Percentiles rank a stretch among this genome's conserved stretches.
Evolutionary conservation across 2,888 invertebrate genomes (phyloP).

Genomic region (Melitaea athalia): DNA sequence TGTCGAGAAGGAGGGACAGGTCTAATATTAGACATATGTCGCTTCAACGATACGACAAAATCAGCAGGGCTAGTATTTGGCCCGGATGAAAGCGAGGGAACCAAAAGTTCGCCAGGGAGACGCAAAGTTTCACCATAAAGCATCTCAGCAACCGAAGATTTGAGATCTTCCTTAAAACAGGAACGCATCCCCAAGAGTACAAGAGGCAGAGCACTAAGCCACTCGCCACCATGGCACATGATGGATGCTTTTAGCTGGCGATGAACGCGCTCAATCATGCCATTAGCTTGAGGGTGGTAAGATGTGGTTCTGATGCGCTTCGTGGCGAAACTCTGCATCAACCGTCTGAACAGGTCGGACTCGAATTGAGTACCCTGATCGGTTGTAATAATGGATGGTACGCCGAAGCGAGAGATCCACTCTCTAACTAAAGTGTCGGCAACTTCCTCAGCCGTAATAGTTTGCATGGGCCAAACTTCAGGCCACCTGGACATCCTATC

Average conservation of each 20-base stretch:
- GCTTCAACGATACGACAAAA: neutral
- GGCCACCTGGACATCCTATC: conserved; percentile 9
- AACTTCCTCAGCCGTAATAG: conserved; percentile 38
- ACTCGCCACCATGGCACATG: conserved; percentile 44
- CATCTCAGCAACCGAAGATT: conserved; percentile 29
- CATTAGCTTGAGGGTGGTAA: conserved; percentile 50
- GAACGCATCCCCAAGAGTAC: conserved; percentile 35
- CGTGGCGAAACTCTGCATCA: conserved; percentile 40
- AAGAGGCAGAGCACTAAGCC: conserved; percentile 28
- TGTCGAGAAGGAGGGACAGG: conserved; percentile 25
- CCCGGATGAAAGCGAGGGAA: neutral
- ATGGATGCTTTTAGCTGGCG: conserved; percentile 45
- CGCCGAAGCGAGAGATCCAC: conserved; percentile 43
- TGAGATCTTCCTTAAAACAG: conserved; percentile 34
- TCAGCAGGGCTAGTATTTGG: neutral
- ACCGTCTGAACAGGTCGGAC: conserved; percentile 32
- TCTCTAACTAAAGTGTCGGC: conserved; percentile 32
- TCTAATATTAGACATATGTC: conserved; percentile 8
- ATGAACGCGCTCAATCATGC: conserved; percentile 59
- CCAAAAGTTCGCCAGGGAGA: conserved; percentile 32
- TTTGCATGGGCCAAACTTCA: conserved; percentile 29
- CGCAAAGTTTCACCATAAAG: conserved; percentile 34
- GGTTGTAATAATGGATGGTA: conserved; percentile 28
- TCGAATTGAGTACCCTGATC: conserved; percentile 38
- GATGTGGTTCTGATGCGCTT: conserved; percentile 48